These are phyloP conservation scores for Ommatoiulus sabulosus DNA, from an alignment of 2,888 invertebrate genomes.

Conservation along the genomic window DNA sequence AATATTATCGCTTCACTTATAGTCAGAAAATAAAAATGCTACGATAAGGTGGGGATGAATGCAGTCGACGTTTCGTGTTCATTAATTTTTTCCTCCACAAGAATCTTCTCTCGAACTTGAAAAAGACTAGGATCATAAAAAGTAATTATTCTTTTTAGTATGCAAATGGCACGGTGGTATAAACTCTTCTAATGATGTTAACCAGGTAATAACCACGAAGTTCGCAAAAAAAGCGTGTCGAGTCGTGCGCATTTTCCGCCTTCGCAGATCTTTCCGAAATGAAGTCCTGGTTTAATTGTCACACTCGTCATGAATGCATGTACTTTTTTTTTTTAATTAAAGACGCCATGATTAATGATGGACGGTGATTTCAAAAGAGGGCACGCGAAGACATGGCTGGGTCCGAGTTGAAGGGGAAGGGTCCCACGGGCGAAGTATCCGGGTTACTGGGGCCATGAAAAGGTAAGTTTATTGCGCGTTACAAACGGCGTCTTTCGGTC, in stretches of 20 bases:
- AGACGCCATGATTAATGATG: conserved; percentile 20
- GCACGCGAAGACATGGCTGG: neutral
- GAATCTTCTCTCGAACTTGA: neutral
- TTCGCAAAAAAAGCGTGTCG: neutral
- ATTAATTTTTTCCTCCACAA: neutral
- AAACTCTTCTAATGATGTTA: neutral
- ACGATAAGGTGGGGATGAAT: neutral
- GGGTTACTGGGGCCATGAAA: conserved; percentile 45
- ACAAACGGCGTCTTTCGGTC: conserved; percentile 34
- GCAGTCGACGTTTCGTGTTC: neutral
- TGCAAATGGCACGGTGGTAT: neutral
- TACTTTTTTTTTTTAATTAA: conserved; percentile 16
- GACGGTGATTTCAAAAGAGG: neutral
- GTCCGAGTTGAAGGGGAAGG: neutral
- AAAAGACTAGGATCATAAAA: conserved; percentile 1
- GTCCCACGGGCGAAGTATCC: neutral
- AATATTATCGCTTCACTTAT: neutral
- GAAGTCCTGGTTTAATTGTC: conserved; percentile 2
- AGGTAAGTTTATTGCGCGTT: neutral
- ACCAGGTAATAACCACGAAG: neutral
- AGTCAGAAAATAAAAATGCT: neutral
- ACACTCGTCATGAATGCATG: neutral
- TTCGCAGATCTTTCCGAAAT: neutral
- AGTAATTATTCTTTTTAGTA: neutral
- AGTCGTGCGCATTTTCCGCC: neutral